A percentile compares a stretch with the other conserved stretches of the same genome.
phyloP scores from a whole-genome alignment of 1,140 invertebrate genomes.

The Drosophila obscura region DNA sequence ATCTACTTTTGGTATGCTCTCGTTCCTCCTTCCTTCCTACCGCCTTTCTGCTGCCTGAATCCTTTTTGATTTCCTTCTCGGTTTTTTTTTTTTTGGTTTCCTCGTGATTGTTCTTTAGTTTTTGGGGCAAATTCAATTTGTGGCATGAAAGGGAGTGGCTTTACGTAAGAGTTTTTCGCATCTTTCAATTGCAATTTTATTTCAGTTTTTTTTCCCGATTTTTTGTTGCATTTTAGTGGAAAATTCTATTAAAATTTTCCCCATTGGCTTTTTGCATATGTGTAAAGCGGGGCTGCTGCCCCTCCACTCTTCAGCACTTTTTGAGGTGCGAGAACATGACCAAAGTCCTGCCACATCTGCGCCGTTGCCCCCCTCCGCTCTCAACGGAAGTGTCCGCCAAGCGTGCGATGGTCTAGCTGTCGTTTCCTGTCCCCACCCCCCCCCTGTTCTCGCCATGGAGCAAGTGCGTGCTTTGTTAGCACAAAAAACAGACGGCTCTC shows the following conservation, averaged over 20 bases:
- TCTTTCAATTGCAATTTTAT: conserved; percentile 70
- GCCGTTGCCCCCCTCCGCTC: background rate
- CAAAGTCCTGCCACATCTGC: conserved; percentile 19
- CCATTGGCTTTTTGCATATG: conserved; percentile 50
- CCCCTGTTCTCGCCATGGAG: background rate
- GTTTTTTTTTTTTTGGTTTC: conserved; percentile 16
- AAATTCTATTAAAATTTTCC: conserved; percentile 64
- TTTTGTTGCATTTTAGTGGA: conserved; percentile 39
- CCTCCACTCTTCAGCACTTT: background rate
- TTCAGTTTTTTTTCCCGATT: conserved; percentile 30
- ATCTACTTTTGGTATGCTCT: conserved; percentile 64
- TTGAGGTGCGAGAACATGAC: conserved; percentile 71
- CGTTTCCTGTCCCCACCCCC: conserved; percentile 13
- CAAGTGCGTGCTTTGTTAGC: conserved; percentile 76
- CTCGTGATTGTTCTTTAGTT: conserved; percentile 64
- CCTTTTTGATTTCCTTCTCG: background rate
- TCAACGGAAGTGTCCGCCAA: conserved; percentile 66
- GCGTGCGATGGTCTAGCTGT: conserved; percentile 33
- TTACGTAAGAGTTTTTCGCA: conserved; percentile 34
- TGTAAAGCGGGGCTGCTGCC: background rate
- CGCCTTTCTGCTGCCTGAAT: background rate
- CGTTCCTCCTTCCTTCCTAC: too few species aligned
- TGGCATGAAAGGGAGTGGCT: conserved; percentile 53
- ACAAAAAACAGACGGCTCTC: conserved; percentile 72
- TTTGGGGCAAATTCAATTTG: conserved; percentile 76